phyloP scores from a whole-genome alignment of 2,797 vertebrate genomes.

The Chelmon rostratus region DNA sequence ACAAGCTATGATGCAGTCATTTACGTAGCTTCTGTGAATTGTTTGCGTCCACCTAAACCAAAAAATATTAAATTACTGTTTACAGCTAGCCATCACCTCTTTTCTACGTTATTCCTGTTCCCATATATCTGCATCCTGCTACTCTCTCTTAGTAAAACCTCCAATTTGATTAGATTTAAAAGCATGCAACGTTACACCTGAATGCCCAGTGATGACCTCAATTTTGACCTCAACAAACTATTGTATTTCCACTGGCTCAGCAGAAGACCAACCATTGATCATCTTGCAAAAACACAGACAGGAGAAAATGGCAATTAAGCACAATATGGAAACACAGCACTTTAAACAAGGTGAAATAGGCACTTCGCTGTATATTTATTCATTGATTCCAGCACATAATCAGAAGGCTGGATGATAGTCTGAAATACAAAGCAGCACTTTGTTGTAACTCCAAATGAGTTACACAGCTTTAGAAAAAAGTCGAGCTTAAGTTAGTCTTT shows the following conservation, averaged over 20 bases:
- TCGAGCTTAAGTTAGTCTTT: constrained; percentile 24
- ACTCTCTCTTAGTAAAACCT: constrained; percentile 36
- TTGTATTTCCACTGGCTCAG: constrained; percentile 77
- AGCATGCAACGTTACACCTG: constrained; percentile 64
- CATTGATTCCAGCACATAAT: constrained; percentile 35
- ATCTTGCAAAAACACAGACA: constrained; percentile 57
- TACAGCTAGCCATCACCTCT: constrained; percentile 6
- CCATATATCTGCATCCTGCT: neutral
- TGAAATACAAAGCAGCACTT: constrained; percentile 22
- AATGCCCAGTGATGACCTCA: constrained; percentile 60
- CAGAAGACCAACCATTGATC: constrained; percentile 71
- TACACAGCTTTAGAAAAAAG: constrained; percentile 2
- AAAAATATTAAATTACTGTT: constrained; percentile 17
- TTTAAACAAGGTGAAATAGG: constrained; percentile 59
- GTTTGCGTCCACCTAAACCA: neutral
- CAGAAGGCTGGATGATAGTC: neutral
- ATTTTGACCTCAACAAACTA: constrained; percentile 70
- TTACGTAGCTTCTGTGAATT: neutral
- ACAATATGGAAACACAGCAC: constrained; percentile 61
- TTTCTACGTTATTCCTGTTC: constrained; percentile 21
- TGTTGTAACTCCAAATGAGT: constrained; percentile 5
- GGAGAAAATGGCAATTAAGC: constrained; percentile 68
- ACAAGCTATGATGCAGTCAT: neutral
- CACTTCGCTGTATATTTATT: constrained; percentile 27
- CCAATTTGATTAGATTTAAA: constrained; percentile 54